Percentiles rank a stretch among this genome's conserved stretches.
These are phyloP conservation scores for Lates calcarifer DNA, from an alignment of 2,113 vertebrate genomes.

Conservation along the genomic window DNA sequence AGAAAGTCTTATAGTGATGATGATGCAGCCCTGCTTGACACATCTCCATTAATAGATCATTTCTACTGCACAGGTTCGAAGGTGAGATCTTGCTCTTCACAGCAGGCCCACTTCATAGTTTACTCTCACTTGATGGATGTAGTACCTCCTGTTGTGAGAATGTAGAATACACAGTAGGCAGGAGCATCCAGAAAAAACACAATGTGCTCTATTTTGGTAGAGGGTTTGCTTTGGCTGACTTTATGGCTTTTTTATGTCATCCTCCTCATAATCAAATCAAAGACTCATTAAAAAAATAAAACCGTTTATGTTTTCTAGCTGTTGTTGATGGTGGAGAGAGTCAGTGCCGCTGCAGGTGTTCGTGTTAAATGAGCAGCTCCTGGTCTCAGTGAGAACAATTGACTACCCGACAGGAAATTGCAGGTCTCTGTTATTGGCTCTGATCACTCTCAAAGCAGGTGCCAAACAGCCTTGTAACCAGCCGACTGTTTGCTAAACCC, in stretches of 20 bases:
- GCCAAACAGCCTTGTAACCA: not conserved
- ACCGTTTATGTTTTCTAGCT: not conserved
- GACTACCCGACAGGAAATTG: constrained; percentile 10
- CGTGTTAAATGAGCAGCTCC: not conserved
- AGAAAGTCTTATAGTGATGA: constrained; percentile 25
- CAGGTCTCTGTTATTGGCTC: constrained; percentile 22
- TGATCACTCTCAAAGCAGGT: constrained; percentile 16
- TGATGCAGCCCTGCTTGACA: constrained; percentile 36
- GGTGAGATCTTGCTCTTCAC: constrained; percentile 42
- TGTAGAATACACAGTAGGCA: not conserved
- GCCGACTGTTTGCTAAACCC: not conserved
- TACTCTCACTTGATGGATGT: constrained; percentile 37
- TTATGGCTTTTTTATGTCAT: constrained; percentile 13
- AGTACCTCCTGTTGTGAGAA: not conserved
- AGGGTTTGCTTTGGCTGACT: not conserved
- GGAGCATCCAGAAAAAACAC: constrained; percentile 22
- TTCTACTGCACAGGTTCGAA: constrained; percentile 44
- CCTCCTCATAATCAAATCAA: constrained; percentile 5
- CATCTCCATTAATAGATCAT: constrained; percentile 53
- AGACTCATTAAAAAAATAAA: constrained; percentile 16
- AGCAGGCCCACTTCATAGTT: constrained; percentile 33
- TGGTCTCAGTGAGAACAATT: constrained; percentile 21
- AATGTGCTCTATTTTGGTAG: not conserved
- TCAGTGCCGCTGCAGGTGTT: not conserved
- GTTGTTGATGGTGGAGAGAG: not conserved